A percentile compares a stretch with the other conserved stretches of the same genome.
Conservation (phyloP, 2,797 vertebrate genomes). For the Rhinoraja longicauda region DNA sequence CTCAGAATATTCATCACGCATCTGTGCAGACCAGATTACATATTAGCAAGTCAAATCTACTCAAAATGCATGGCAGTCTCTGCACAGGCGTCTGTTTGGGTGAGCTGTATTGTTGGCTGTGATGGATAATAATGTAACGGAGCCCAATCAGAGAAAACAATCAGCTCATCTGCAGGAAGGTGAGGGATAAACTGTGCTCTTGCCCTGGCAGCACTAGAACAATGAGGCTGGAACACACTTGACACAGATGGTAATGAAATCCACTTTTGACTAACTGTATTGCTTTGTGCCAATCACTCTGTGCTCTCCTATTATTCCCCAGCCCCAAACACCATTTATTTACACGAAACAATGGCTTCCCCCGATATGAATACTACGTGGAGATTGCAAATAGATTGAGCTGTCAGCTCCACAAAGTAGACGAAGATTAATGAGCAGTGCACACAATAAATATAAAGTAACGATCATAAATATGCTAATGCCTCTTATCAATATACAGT, state of each 20-base stretch:
- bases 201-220: constrained; percentile 59
- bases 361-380: constrained; percentile 65
- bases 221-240: constrained; percentile 66
- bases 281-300: constrained; percentile 86
- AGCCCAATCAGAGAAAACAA: constrained; percentile 74
- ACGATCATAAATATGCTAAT: constrained; percentile 99
- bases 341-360: constrained; percentile 80
- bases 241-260: constrained; percentile 84
- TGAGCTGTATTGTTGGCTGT: constrained; percentile 61
- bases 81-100: constrained; percentile 59
- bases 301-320: constrained; percentile 61
- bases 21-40: constrained; percentile 70
- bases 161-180: constrained; percentile 68
- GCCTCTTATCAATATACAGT: constrained; percentile 75
- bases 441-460: constrained; percentile 96
- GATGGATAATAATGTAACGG: constrained; percentile 65
- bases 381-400: constrained; percentile 97
- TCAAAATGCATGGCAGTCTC: constrained; percentile 54
- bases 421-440: constrained; percentile 97
- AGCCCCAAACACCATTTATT: constrained; percentile 72
- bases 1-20: constrained; percentile 70
- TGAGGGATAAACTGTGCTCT: constrained; percentile 60
- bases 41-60: constrained; percentile 65
- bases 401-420: constrained; percentile 90
- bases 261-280: constrained; percentile 83